A percentile compares a stretch with the other conserved stretches of the same genome.
Evolutionary conservation across 2,888 invertebrate genomes (phyloP).

Genomic region (Lottia scabra): DNA sequence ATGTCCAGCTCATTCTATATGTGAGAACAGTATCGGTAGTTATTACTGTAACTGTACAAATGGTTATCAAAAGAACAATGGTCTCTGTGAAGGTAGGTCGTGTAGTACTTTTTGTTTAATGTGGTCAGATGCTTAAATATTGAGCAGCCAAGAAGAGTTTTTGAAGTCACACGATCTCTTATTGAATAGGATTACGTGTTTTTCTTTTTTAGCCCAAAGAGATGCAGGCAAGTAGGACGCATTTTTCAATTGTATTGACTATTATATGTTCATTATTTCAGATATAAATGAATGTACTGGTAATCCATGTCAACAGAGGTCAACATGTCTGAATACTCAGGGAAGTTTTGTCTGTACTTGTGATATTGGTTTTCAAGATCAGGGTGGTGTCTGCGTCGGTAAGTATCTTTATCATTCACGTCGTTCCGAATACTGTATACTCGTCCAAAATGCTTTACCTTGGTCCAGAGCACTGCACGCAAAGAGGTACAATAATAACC

Average conservation of each 20-base stretch:
- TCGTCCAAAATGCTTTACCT: too few relatives aligned
- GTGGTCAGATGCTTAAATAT: too few relatives aligned
- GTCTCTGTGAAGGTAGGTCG: conserved; percentile 20
- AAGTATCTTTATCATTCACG: neutral
- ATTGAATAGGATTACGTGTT: too few relatives aligned
- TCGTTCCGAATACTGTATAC: too few relatives aligned
- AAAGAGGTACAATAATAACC: too few relatives aligned
- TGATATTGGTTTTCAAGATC: conserved; percentile 3
- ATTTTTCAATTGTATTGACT: too few relatives aligned
- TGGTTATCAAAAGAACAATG: conserved; percentile 17
- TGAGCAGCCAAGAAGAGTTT: too few relatives aligned
- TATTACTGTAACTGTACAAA: conserved; percentile 21
- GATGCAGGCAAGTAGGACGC: too few relatives aligned
- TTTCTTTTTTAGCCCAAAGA: too few relatives aligned
- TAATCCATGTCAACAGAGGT: neutral
- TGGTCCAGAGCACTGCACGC: too few relatives aligned
- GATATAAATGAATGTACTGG: conserved; percentile 13
- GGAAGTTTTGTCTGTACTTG: conserved; percentile 18
- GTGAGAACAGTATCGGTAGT: conserved; percentile 23
- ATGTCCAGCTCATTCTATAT: conserved; percentile 19
- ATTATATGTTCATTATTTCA: neutral
- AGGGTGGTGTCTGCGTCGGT: conserved; percentile 15
- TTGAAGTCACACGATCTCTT: too few relatives aligned
- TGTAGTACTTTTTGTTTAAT: neutral
- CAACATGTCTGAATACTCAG: conserved; percentile 13